phyloP scores from a whole-genome alignment of 2,888 invertebrate species.

The Trisateles emortualis region DNA sequence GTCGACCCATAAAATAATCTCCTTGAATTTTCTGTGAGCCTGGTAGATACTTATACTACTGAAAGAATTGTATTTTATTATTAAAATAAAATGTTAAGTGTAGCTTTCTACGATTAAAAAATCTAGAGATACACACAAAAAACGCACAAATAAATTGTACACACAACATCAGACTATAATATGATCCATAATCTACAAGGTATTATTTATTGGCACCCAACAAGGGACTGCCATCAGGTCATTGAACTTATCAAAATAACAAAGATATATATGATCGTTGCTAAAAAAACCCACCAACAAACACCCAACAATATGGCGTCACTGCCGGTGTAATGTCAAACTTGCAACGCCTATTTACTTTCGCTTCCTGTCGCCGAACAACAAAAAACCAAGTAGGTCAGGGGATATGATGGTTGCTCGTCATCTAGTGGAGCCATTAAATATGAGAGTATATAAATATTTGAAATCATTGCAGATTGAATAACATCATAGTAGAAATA shows the following conservation, averaged over 20 bases:
- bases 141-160: too few species aligned
- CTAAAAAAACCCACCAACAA: conserved; percentile 13
- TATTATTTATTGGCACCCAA: conserved; percentile 1
- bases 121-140: too few species aligned
- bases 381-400: conserved; percentile 50
- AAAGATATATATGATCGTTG: background rate
- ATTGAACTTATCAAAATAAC: background rate
- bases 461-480: background rate
- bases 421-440: conserved; percentile 37
- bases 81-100: too few species aligned
- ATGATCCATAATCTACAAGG: too few species aligned
- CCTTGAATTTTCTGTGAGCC: too few species aligned
- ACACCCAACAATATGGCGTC: conserved; percentile 16
- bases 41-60: too few species aligned
- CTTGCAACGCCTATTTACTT: conserved; percentile 36
- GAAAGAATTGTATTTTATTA: too few species aligned
- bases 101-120: too few species aligned
- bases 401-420: conserved; percentile 53
- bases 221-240: background rate
- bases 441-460: background rate
- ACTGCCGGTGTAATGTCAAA: conserved; percentile 26
- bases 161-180: too few species aligned
- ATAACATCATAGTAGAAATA: too few species aligned
- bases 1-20: too few species aligned
- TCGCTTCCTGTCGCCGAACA: conserved; percentile 52